Percentiles rank a stretch among this genome's conserved stretches.
Conservation (phyloP, 2,888 invertebrate species). For the Elegia similella region DNA sequence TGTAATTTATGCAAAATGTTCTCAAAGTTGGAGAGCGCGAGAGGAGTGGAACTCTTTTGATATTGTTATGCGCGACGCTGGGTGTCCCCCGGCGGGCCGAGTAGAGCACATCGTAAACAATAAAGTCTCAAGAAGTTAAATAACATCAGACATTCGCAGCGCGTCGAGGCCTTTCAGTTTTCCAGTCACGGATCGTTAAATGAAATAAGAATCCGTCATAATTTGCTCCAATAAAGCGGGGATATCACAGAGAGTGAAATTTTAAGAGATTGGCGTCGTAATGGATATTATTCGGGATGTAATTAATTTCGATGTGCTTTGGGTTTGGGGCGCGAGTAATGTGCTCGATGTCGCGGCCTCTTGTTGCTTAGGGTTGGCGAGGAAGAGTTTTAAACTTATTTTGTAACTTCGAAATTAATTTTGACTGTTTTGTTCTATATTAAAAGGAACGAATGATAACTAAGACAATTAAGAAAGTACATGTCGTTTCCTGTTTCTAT, state of each 20-base stretch:
- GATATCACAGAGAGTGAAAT: slow-evolving; percentile 24
- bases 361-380: background rate
- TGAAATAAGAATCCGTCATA: slow-evolving; percentile 61
- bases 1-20: slow-evolving; percentile 52
- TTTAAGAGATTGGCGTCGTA: slow-evolving; percentile 43
- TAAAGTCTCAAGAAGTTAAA: slow-evolving; percentile 49
- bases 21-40: slow-evolving; percentile 36
- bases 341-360: slow-evolving; percentile 19
- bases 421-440: background rate
- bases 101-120: slow-evolving; percentile 53
- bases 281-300: slow-evolving; percentile 40
- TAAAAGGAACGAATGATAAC: too few species aligned
- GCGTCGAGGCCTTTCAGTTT: slow-evolving; percentile 44
- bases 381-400: background rate
- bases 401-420: background rate
- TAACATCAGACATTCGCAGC: slow-evolving; percentile 51
- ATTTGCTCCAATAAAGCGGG: slow-evolving; percentile 34
- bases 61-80: slow-evolving; percentile 40
- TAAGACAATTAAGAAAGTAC: too few species aligned
- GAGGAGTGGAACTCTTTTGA: slow-evolving; percentile 43
- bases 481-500: too few species aligned
- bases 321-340: slow-evolving; percentile 33
- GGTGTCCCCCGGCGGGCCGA: slow-evolving; percentile 33
- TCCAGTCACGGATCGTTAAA: slow-evolving; percentile 56
- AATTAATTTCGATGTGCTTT: slow-evolving; percentile 47